phyloP scores from a whole-genome alignment of 2,888 invertebrate species.

The Serripes groenlandicus region DNA sequence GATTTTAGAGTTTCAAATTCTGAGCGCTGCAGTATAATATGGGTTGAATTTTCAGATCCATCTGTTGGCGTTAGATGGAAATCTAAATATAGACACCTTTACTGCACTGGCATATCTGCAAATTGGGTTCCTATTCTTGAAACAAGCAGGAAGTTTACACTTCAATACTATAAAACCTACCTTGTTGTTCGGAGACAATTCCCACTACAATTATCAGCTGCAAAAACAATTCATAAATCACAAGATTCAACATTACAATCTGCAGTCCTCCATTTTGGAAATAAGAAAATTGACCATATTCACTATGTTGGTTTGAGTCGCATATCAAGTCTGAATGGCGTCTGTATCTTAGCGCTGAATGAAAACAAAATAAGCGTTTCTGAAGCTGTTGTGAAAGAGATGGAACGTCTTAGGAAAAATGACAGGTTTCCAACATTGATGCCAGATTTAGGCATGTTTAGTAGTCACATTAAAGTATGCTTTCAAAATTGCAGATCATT shows the following conservation, averaged over 20 bases:
- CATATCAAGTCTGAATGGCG: constrained; percentile 44
- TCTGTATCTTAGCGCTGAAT: constrained; percentile 34
- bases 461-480: too few species aligned
- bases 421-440: too few species aligned
- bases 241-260: constrained; percentile 59
- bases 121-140: constrained; percentile 44
- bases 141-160: constrained; percentile 33
- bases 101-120: constrained; percentile 7
- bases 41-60: constrained; percentile 58
- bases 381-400: constrained; percentile 41
- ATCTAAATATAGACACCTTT: constrained; percentile 44
- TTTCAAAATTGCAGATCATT: constrained; percentile 59
- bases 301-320: constrained; percentile 66
- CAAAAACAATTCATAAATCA: constrained; percentile 63
- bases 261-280: constrained; percentile 57
- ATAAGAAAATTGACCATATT: constrained; percentile 51
- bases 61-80: constrained; percentile 32
- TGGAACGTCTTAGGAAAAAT: constrained; percentile 25
- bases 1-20: constrained; percentile 32
- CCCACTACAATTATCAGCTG: constrained; percentile 53
- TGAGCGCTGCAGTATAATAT: constrained; percentile 40
- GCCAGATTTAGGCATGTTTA: too few species aligned
- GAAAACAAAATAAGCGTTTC: constrained; percentile 31
- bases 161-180: constrained; percentile 36
- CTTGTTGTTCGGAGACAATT: constrained; percentile 53